Evolutionary conservation across 1,140 invertebrate genomes (phyloP).

Genomic region (Agraylea sexmaculata): DNA sequence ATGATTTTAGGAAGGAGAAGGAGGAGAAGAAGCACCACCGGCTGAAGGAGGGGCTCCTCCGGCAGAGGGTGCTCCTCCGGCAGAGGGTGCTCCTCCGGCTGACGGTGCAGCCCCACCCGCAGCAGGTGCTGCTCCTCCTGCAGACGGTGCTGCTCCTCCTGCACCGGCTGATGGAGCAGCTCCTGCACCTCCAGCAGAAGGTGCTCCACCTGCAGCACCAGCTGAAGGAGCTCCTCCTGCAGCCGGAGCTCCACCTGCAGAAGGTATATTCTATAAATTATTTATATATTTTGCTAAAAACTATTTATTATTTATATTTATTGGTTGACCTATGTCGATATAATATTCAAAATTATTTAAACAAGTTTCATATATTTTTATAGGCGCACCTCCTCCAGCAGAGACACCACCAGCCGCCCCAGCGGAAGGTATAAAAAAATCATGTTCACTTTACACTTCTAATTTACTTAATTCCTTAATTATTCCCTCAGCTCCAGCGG

Average conservation of each 20-base stretch:
- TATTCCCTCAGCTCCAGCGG: conserved; percentile 16
- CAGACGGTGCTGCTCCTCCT: conserved; percentile 15
- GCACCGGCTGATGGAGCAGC: conserved; percentile 13
- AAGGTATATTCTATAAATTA: conserved; percentile 19
- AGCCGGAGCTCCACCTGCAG: conserved; percentile 23
- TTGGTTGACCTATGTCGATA: too few species aligned
- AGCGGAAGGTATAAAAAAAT: conserved; percentile 12
- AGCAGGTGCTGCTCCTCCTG: conserved; percentile 21
- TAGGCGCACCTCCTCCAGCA: conserved; percentile 14
- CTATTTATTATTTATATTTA: too few species aligned
- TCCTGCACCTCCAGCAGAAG: conserved; percentile 10
- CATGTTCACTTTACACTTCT: not conserved
- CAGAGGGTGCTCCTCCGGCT: conserved; percentile 20
- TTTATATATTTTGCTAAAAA: too few species aligned
- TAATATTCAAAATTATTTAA: too few species aligned
- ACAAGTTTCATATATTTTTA: not conserved
- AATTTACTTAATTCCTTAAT: not conserved
- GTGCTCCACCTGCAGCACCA: conserved; percentile 15
- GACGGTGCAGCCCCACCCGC: conserved; percentile 21
- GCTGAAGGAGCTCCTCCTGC: conserved; percentile 15
- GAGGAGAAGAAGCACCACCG: conserved; percentile 13
- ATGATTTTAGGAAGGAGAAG: conserved; percentile 13
- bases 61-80: conserved; percentile 20
- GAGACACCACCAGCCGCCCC: conserved; percentile 15
- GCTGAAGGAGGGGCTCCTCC: conserved; percentile 21